Evolutionary conservation across 2,888 invertebrate genomes (phyloP), one percentile per base, ranked within the genome.

Genomic region (Malachius bipustulatus): DNA sequence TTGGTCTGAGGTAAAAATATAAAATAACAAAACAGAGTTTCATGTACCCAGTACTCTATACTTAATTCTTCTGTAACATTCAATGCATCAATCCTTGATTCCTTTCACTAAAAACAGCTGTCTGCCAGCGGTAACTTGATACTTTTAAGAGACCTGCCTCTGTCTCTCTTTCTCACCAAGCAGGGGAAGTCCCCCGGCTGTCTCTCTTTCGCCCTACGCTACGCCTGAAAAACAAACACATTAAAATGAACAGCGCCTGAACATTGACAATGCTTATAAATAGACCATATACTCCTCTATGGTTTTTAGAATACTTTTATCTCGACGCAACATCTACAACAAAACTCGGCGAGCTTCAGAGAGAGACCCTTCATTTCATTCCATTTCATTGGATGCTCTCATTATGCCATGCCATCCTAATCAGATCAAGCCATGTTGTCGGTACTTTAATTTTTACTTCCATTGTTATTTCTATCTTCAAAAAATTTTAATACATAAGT

Each of bases 201-300:
- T 34, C 4, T 34, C 45, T 42, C 30, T 50, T 51, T 49, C 43
- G 33, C 39, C 55, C 45, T 37, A 55, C 54, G 59, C 51, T 52
- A 54, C 51, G 56, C 49, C 58, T 56, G 58, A 59, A 61, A 62
- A 61, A 62, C 61, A 62, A 62, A 62, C 60, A 62, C 61, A 62
- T 62, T 62, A 62, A 62, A 62, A 62, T 62, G 62, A 61, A 61
- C 62, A 62, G 59, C 59, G 54, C 57, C n/a, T 56, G 60, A 58
- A 60, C 60, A 59, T 59, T 62, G 61, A 61, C 62, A 62, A 62
- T 60, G 61, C 60, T 60, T 62, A 62, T 62, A 62, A 62, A 62
- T 62, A 62, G 62, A 61, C 60, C 56, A 57, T 60, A 57, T 58
- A 59, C 55, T 55, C 55, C 55, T 59, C 52, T 57, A 58, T 55